Evolutionary conservation across 2,113 vertebrate species (phyloP), one percentile per base, ranked within the genome.

Genomic region (Mohoua ochrocephala): DNA sequence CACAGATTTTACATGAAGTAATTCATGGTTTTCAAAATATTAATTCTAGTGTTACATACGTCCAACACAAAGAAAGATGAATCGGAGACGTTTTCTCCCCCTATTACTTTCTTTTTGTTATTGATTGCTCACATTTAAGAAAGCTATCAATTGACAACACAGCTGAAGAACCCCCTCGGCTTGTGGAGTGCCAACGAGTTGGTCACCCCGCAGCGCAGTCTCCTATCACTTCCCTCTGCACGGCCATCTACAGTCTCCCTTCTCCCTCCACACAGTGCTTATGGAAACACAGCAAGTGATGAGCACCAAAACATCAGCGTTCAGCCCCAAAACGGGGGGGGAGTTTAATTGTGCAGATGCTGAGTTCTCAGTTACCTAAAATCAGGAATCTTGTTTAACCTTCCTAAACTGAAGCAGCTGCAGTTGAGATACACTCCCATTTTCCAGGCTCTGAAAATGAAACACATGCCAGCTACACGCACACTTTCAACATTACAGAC

Each of bases 21-120:
- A 92, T 92, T 90, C 30, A 85, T 2, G 39, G 74, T 41, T 96
- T 93, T 95, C 61, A 71, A 83, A 92, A 81, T 78, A 93, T 91
- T 93, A 88, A 95, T 94, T 94, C 81, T 85, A 94, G 67, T 42
- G 49, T 75, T 95, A 50, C 30, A 4, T n/a, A 81, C 5, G 27
- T 77, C 47, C 92, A 41, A 70, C 60, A 59, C 67, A 91, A 90
- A 86, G 74, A 73, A 74, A 64, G 68, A 89, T 81, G 65, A 95
- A 80, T 75, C 75, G 65, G 45, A 65, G 24, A 67, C 3, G 4
- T 27, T 49, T 57, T 22, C 4, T 4, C 7, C 2, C 8, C 7
- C 33, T 3, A 7, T 16, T 71, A 33, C 22, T 56, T 91, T 83
- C 45, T 67, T 52, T 37, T 35, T 63, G 41, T 37, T 79, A 59